phyloP scores from a whole-genome alignment of 2,113 vertebrate species.

The Pitta sordida region DNA sequence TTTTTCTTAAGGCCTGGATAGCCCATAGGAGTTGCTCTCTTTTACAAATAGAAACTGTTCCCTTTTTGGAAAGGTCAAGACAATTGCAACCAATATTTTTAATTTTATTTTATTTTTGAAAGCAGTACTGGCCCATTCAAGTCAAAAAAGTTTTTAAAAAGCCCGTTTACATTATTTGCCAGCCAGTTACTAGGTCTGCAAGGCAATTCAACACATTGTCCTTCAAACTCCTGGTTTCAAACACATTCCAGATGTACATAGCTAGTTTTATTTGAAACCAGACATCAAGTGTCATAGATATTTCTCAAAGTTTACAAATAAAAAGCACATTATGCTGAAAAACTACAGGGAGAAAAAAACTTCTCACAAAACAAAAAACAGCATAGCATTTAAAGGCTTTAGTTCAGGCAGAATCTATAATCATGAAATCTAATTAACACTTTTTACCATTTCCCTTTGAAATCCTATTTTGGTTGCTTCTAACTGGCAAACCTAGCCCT shows the following conservation, averaged over 20 bases:
- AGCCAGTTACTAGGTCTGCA: background rate
- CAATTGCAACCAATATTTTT: background rate
- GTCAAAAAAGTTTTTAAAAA: background rate
- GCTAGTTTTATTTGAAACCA: background rate
- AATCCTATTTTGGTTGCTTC: background rate
- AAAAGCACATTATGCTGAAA: background rate
- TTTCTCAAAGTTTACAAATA: background rate
- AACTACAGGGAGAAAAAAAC: accelerated
- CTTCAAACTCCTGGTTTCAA: background rate
- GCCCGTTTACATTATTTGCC: background rate
- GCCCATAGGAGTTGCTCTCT: background rate
- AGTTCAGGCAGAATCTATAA: background rate
- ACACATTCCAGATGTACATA: background rate
- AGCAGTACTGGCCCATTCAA: background rate
- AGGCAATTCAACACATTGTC: background rate
- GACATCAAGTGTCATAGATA: background rate
- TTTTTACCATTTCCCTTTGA: background rate
- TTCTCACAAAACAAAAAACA: background rate
- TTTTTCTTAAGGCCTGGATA: background rate
- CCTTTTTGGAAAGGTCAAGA: background rate
- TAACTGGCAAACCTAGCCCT: background rate
- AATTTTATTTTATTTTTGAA: background rate
- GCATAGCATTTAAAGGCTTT: background rate
- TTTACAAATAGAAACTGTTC: background rate
- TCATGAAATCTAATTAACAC: background rate